phyloP scores from a whole-genome alignment of 2,797 vertebrate species.

The Cetoscarus ocellatus region DNA sequence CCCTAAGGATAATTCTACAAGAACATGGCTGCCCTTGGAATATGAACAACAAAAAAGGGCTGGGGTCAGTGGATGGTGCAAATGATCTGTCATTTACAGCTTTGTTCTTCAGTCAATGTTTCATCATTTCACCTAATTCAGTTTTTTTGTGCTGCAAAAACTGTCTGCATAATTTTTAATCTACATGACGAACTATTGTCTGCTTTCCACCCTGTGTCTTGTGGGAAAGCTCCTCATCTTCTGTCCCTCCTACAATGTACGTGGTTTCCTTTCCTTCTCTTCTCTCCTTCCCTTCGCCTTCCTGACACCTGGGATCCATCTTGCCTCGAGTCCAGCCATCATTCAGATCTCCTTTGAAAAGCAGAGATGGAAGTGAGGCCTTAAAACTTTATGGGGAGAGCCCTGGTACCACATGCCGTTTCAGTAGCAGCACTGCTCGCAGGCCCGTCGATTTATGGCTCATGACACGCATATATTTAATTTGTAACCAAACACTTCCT shows the following conservation, averaged over 20 bases:
- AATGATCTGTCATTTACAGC: too few species aligned
- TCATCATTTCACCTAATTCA: too few species aligned
- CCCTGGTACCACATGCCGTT: constrained; percentile 81
- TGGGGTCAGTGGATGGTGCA: too few species aligned
- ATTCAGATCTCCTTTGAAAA: constrained; percentile 72
- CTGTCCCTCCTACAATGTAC: not conserved
- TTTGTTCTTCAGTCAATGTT: too few species aligned
- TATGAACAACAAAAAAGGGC: too few species aligned
- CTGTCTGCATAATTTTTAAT: too few species aligned
- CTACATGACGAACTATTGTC: too few species aligned
- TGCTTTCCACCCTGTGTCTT: not conserved
- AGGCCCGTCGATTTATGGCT: constrained; percentile 90
- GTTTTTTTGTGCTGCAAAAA: too few species aligned
- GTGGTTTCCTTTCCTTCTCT: not conserved
- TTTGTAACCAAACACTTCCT: constrained; percentile 99
- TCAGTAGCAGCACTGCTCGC: constrained; percentile 85
- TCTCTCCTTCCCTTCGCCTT: not conserved
- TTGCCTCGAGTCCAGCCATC: constrained; percentile 52
- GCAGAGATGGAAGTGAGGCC: constrained; percentile 73
- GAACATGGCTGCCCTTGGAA: too few species aligned
- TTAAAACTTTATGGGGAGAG: constrained; percentile 86
- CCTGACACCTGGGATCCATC: constrained; percentile 68
- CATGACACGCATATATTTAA: constrained; percentile 97
- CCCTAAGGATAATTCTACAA: too few species aligned
- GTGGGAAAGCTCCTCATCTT: not conserved